These are phyloP conservation scores for Alloscopus bannaensis DNA, from an alignment of 2,888 invertebrate genomes.

Conservation along the genomic window DNA sequence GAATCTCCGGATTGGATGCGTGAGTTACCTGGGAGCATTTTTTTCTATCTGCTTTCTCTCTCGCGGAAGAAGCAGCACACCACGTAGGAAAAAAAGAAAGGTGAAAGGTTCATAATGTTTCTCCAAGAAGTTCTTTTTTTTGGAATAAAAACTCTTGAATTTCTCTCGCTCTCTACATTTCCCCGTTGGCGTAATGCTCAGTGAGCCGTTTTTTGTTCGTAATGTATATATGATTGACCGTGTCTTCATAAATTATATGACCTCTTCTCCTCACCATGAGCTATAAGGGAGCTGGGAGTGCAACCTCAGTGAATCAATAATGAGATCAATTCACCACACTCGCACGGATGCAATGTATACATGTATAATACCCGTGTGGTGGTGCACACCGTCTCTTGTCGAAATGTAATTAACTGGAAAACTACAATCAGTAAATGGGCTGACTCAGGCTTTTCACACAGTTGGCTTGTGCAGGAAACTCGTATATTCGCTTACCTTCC, in stretches of 20 bases:
- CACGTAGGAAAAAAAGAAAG: slow-evolving; percentile 49
- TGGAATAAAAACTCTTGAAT: slow-evolving; percentile 10
- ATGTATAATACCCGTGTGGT: too few relatives aligned
- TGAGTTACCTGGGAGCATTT: slow-evolving; percentile 14
- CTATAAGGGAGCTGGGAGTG: too few relatives aligned
- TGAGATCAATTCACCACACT: slow-evolving; percentile 35
- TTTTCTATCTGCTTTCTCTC: slow-evolving; percentile 36
- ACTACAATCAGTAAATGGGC: slow-evolving; percentile 25
- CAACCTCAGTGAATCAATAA: slow-evolving; percentile 29
- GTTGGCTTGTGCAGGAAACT: too few relatives aligned
- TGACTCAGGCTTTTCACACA: too few relatives aligned
- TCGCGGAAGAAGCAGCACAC: slow-evolving; percentile 38
- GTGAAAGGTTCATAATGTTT: slow-evolving; percentile 60
- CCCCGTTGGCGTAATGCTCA: slow-evolving; percentile 31
- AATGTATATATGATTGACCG: too few relatives aligned
- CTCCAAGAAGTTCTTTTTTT: background rate
- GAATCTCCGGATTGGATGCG: slow-evolving; percentile 5
- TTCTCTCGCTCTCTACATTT: slow-evolving; percentile 3
- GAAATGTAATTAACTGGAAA: slow-evolving; percentile 43
- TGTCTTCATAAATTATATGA: too few relatives aligned
- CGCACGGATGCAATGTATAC: background rate
- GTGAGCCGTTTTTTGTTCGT: slow-evolving; percentile 19
- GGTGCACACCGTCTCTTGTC: slow-evolving; percentile 34
- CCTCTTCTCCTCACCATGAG: too few relatives aligned
- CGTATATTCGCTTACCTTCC: too few relatives aligned